Percentiles rank a stretch among this genome's conserved stretches.
These are phyloP conservation scores for Cossypha caffra DNA, from an alignment of 2,797 vertebrate genomes.

Conservation along the genomic window DNA sequence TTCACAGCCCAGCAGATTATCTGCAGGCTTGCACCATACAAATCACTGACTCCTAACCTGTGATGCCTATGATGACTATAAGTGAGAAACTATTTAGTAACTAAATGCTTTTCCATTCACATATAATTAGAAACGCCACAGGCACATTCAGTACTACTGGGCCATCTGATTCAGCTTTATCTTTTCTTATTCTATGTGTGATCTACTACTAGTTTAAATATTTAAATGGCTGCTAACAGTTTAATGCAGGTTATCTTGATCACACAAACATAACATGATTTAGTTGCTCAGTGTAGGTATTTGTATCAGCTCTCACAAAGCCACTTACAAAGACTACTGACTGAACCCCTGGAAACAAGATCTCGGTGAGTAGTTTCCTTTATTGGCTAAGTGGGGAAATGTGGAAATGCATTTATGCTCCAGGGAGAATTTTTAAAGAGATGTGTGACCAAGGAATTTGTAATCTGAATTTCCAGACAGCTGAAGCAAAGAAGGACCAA, in stretches of 20 bases:
- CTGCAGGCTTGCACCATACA: background rate
- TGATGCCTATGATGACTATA: background rate
- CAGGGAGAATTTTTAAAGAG: background rate
- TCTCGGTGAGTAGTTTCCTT: background rate
- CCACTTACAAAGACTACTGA: background rate
- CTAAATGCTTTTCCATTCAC: background rate
- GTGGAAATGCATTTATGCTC: background rate
- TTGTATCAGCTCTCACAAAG: background rate
- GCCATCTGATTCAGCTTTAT: background rate
- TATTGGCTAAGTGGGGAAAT: background rate
- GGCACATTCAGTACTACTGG: background rate
- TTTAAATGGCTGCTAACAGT: background rate
- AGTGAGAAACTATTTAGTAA: background rate
- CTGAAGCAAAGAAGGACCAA: background rate
- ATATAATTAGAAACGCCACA: background rate
- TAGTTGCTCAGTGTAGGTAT: background rate
- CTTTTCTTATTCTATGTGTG: background rate
- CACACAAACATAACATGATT: background rate
- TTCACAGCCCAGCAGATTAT: background rate
- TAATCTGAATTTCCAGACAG: background rate
- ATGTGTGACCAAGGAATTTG: background rate
- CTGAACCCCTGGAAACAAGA: slow-evolving; percentile 24
- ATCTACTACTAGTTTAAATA: background rate
- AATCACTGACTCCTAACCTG: background rate
- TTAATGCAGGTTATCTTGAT: background rate